Conservation (phyloP, 2,888 invertebrate genomes). For the Scaptomyza parva region DNA sequence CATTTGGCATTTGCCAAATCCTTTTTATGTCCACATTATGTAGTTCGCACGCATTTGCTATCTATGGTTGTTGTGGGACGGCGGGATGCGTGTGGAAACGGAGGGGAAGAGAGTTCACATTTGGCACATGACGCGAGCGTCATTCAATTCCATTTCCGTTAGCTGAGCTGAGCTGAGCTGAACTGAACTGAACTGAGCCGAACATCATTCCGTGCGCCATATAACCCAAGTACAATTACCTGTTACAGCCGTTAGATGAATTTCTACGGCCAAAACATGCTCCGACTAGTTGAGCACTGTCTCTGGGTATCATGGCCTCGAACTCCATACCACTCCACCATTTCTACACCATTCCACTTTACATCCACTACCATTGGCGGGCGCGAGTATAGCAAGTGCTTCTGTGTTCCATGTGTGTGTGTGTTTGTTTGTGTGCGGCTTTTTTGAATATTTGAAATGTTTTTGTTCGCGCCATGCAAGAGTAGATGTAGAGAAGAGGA, state of each 20-base stretch:
- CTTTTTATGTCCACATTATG: conserved; percentile 83
- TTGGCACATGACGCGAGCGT: conserved; percentile 59
- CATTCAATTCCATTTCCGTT: conserved; percentile 78
- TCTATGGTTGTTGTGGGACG: conserved; percentile 22
- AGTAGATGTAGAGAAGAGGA: conserved; percentile 39
- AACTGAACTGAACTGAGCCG: conserved; percentile 12
- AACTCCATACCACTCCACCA: not conserved
- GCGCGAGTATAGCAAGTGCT: conserved; percentile 43
- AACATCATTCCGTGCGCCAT: conserved; percentile 71
- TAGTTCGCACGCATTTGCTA: conserved; percentile 74
- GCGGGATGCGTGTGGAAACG: not conserved
- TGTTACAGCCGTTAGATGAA: conserved; percentile 85
- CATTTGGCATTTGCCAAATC: conserved; percentile 72
- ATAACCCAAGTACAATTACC: conserved; percentile 84
- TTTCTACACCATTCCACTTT: not conserved
- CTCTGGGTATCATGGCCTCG: not conserved
- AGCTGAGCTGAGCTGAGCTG: conserved; percentile 36
- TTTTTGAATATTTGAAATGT: conserved; percentile 81
- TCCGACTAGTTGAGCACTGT: conserved; percentile 71
- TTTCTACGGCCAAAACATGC: conserved; percentile 83
- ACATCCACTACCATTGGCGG: conserved; percentile 4
- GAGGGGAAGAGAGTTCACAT: conserved; percentile 40
- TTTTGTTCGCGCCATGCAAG: conserved; percentile 69
- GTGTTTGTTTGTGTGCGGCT: conserved; percentile 20
- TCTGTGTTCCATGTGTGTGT: conserved; percentile 26